A percentile compares a stretch with the other conserved stretches of the same genome.
Conservation (phyloP, 2,113 vertebrate species). For the Gymnocephalus cernua region DNA sequence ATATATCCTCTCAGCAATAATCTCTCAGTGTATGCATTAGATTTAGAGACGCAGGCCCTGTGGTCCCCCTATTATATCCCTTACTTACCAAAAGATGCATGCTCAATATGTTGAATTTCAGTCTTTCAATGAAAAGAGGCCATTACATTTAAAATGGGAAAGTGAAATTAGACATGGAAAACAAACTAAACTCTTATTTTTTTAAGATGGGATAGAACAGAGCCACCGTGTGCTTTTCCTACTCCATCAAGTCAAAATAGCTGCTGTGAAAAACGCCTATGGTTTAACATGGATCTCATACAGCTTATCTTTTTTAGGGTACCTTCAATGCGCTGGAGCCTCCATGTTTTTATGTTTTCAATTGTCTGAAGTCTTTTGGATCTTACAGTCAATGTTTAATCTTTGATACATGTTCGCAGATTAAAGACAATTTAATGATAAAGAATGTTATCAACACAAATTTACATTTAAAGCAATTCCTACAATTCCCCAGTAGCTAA, state of each 20-base stretch:
- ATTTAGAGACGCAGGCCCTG: not conserved
- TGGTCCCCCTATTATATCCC: not conserved
- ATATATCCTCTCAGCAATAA: not conserved
- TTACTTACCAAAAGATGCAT: not conserved
- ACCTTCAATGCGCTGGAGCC: not conserved
- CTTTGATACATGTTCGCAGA: conserved; percentile 16
- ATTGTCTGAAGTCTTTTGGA: conserved; percentile 7
- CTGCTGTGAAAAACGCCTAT: not conserved
- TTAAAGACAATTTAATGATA: conserved; percentile 15
- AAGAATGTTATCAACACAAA: not conserved
- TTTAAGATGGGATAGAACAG: not conserved
- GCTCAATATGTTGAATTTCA: not conserved
- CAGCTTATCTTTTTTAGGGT: not conserved
- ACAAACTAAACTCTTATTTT: not conserved
- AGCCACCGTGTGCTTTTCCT: not conserved
- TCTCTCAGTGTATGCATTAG: not conserved
- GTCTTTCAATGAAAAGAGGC: not conserved
- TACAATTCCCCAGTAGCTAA: not conserved
- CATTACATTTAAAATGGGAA: not conserved
- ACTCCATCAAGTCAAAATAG: not conserved
- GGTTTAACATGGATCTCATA: not conserved
- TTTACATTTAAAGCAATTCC: conserved; percentile 1
- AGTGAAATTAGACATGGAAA: not conserved
- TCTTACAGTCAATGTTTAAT: conserved; percentile 9
- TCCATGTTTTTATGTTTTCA: conserved; percentile 1